Conservation (phyloP, 1,140 invertebrate species). For the Penaeus japonicus region DNA sequence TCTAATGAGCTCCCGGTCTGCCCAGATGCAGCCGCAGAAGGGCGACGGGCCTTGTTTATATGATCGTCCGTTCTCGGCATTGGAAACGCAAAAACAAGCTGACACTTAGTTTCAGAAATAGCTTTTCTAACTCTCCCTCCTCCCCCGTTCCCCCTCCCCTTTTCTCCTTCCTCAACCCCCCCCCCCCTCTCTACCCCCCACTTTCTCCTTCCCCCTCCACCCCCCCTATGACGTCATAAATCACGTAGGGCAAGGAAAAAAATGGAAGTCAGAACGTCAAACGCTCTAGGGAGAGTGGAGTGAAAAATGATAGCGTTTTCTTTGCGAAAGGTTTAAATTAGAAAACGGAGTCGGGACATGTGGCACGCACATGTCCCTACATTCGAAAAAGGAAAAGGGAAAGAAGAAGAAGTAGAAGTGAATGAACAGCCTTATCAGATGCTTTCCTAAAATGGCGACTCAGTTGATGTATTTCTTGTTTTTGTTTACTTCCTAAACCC, state of each 20-base stretch:
- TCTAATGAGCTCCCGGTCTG: slow-evolving; percentile 29
- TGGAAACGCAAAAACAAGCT: slow-evolving; percentile 32
- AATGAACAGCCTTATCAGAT: too few relatives aligned
- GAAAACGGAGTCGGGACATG: neutral
- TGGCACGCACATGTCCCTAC: too few relatives aligned
- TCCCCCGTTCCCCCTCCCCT: neutral
- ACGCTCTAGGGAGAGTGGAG: neutral
- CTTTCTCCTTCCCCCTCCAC: neutral
- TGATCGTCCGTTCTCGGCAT: slow-evolving; percentile 11
- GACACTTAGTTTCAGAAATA: slow-evolving; percentile 6
- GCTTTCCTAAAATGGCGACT: neutral
- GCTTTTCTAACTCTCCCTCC: neutral
- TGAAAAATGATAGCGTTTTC: slow-evolving; percentile 11
- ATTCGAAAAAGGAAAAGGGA: neutral
- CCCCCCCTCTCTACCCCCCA: neutral
- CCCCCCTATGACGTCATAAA: neutral
- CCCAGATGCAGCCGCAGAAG: slow-evolving; percentile 4
- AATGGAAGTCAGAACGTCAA: neutral
- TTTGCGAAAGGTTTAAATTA: slow-evolving; percentile 13
- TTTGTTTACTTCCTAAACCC: neutral
- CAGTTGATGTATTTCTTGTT: neutral
- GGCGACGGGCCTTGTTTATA: neutral
- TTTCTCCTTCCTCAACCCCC: neutral
- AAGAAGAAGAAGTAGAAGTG: neutral
- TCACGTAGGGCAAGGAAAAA: neutral